Conservation (phyloP, 2,888 invertebrate genomes). For the Sussaba pulchella region DNA sequence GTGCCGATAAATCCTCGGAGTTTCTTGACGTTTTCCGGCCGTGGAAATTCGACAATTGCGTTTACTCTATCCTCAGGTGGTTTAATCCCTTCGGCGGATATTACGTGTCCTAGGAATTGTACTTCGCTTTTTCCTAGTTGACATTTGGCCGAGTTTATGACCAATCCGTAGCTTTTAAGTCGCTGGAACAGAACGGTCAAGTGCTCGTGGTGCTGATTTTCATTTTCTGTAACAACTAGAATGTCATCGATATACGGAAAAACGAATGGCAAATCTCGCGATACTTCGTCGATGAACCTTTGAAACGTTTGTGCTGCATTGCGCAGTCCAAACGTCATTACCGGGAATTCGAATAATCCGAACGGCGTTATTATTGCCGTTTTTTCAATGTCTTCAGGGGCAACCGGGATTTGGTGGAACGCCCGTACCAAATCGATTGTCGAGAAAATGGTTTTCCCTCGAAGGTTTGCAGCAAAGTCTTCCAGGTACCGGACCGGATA, state of each 20-base stretch:
- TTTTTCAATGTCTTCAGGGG: conserved; percentile 71
- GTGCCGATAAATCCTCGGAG: no score
- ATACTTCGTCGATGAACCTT: conserved; percentile 51
- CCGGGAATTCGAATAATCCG: conserved; percentile 67
- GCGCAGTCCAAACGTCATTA: conserved; percentile 68
- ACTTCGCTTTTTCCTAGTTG: conserved; percentile 26
- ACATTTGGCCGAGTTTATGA: conserved; percentile 37
- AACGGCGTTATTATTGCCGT: conserved; percentile 74
- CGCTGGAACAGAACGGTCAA: conserved; percentile 31
- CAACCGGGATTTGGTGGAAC: conserved; percentile 54
- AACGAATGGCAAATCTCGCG: conserved; percentile 22
- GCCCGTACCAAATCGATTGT: conserved; percentile 56
- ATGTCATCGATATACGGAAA: conserved; percentile 57
- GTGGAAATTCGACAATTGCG: no score
- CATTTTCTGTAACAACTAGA: conserved; percentile 21
- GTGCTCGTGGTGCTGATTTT: conserved; percentile 40
- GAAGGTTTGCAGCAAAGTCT: conserved; percentile 13
- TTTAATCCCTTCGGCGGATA: no score
- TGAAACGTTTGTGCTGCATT: conserved; percentile 69
- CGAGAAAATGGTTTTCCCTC: conserved; percentile 53
- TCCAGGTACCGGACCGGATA: conserved; percentile 70
- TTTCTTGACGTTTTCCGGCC: no score
- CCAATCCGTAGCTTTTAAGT: no score
- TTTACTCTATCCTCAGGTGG: no score
- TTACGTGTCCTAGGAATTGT: conserved; percentile 13